Evolutionary conservation across 2,113 vertebrate genomes (phyloP), one percentile per base, ranked within the genome.

Genomic region (Myanophis thanlyinensis): DNA sequence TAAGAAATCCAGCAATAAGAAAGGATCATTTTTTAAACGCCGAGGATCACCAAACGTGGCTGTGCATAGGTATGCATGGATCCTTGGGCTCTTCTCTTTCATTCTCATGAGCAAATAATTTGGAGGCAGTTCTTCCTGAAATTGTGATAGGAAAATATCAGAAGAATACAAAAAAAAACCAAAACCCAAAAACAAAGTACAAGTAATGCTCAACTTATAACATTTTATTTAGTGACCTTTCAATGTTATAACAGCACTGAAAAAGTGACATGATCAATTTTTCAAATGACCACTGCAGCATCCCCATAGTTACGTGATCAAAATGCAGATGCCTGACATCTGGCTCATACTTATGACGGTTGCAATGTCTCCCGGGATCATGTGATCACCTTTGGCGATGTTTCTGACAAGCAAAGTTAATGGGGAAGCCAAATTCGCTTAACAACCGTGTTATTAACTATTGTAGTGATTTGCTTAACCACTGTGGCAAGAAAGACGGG

Each of bases 131-230:
- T 89, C 49, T 85, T 91, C 91, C 85, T 73, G 84, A 49, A 86
- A 93, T 91, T 91, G 87, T 89, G 93, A 93, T 91, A 49, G 62
- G 54, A 94, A 30, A 88, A 88, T 80, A 52, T 67, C 18, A 84
- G 92, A 47, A 62, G 95, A 86, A 35, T 89, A 84, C 49, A 87
- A 86, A 94, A 91, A 93, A 94, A 94, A 95, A 27, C 8, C 2
- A 22, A 53, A 15, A 4, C 48, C 52, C 4, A n/a, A n/a, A n/a
- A n/a, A n/a, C 52, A 27, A 35, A 35, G 13, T 67, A 67, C 30
- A 67, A 30, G 2, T 67, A 35, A 13, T 67, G 30, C 13, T 67
- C 30, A 15, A 67, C 13, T 67, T 35, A n/a, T 67, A 67, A 35
- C n/a, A 1, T 15, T 67, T 67, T 67, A 15, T 18, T 67, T 35